These are phyloP conservation scores for Pinna nobilis DNA, from an alignment of 1,140 invertebrate species.

Conservation along the genomic window DNA sequence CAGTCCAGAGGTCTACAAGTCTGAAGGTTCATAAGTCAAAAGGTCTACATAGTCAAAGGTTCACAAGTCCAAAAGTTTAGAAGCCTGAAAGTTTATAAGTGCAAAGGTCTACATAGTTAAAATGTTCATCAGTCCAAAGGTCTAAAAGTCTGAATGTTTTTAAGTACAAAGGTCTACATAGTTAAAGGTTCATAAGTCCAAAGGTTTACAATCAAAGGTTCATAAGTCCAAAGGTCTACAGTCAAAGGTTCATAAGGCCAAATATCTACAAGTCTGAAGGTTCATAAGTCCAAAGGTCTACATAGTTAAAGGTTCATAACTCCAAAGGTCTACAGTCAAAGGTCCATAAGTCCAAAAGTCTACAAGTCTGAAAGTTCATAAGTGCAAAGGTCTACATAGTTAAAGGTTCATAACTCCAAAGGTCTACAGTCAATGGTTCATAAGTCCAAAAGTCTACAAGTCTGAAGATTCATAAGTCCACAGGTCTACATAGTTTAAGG, in stretches of 20 bases:
- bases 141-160: too few species aligned
- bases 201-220: background rate
- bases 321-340: background rate
- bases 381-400: background rate
- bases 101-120: too few species aligned
- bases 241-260: background rate
- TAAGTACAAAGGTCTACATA: too few species aligned
- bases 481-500: background rate
- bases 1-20: too few species aligned
- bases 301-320: too few species aligned
- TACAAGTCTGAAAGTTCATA: background rate
- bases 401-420: background rate
- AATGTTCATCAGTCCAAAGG: too few species aligned
- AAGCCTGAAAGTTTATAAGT: too few species aligned
- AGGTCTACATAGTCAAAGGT: too few species aligned
- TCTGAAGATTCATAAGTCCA: background rate
- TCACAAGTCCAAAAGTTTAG: too few species aligned
- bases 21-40: too few species aligned
- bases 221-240: background rate
- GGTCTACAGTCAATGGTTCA: background rate
- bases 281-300: background rate
- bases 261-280: background rate
- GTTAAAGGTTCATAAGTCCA: too few species aligned
- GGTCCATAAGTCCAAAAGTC: background rate
- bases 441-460: background rate